A percentile compares a stretch with the other conserved stretches of the same genome.
phyloP scores from a whole-genome alignment of 2,113 vertebrate genomes.

The Coptodon rendalli region DNA sequence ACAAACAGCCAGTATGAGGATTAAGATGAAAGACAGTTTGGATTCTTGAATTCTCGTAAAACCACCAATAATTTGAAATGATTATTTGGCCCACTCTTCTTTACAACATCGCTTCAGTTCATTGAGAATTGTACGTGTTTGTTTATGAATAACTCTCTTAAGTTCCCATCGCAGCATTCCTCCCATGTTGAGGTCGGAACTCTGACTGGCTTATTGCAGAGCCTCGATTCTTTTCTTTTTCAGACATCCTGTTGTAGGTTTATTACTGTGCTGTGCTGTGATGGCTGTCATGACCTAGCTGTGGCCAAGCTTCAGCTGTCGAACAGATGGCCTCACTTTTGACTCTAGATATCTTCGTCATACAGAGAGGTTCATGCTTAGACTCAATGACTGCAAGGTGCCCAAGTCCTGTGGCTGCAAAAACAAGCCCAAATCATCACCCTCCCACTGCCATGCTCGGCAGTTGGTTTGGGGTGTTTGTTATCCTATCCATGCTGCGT shows the following conservation, averaged over 20 bases:
- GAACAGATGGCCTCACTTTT: background rate
- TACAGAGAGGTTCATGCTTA: background rate
- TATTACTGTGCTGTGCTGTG: background rate
- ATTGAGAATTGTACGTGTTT: background rate
- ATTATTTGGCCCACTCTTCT: background rate
- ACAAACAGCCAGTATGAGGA: background rate
- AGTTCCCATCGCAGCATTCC: background rate
- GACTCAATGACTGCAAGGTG: background rate
- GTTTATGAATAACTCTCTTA: background rate
- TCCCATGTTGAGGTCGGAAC: background rate
- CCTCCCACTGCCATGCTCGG: background rate
- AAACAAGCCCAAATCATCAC: background rate
- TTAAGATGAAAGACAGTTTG: background rate
- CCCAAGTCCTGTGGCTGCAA: background rate
- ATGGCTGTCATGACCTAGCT: background rate
- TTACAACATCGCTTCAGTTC: background rate
- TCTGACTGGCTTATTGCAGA: background rate
- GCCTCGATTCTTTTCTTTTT: background rate
- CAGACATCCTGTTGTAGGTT: background rate
- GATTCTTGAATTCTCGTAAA: background rate
- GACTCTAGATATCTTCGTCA: background rate
- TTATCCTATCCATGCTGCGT: fast-evolving
- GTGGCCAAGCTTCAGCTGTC: background rate
- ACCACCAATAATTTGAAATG: background rate
- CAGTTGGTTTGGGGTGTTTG: background rate